Percentiles rank a stretch among this genome's conserved stretches.
These are phyloP conservation scores for Phataginus tricuspis DNA, from an alignment of 2,797 vertebrate genomes.

Conservation along the genomic window DNA sequence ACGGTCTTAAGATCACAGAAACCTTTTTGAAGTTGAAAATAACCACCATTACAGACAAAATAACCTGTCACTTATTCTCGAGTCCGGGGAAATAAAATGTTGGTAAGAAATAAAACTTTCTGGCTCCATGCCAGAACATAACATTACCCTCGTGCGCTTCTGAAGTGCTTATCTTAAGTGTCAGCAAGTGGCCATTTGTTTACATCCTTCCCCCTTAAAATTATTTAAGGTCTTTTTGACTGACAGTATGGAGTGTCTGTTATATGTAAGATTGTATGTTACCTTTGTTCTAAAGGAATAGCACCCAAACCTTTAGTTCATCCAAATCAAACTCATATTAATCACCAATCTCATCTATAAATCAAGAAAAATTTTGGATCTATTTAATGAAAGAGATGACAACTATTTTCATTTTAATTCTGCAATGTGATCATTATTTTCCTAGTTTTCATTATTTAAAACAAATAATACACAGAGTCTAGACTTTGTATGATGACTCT, in stretches of 20 bases:
- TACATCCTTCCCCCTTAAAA: slow-evolving; percentile 67
- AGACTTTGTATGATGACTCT: background rate
- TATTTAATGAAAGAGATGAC: slow-evolving; percentile 33
- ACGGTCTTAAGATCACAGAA: slow-evolving; percentile 88
- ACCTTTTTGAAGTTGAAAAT: slow-evolving; percentile 86
- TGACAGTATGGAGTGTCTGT: slow-evolving; percentile 34
- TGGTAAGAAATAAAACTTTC: slow-evolving; percentile 78
- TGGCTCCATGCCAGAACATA: slow-evolving; percentile 74
- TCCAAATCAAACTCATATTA: background rate
- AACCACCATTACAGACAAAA: slow-evolving; percentile 85
- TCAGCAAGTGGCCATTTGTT: slow-evolving; percentile 71
- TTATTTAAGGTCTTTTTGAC: slow-evolving; percentile 64
- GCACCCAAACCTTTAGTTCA: background rate
- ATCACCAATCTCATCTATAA: slow-evolving; percentile 22
- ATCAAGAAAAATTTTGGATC: slow-evolving; percentile 17
- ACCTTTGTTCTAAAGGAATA: slow-evolving; percentile 36
- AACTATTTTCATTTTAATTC: background rate
- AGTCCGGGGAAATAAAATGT: slow-evolving; percentile 82
- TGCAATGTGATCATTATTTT: background rate
- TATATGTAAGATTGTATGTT: slow-evolving; percentile 14
- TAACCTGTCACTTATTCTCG: slow-evolving; percentile 84
- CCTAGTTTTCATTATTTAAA: background rate
- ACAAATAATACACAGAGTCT: background rate
- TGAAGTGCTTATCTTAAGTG: slow-evolving; percentile 70
- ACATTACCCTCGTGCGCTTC: slow-evolving; percentile 64